A percentile compares a stretch with the other conserved stretches of the same genome.
These are phyloP conservation scores for Dendrocincla fuliginosa DNA, from an alignment of 2,797 vertebrate genomes.

Conservation along the genomic window DNA sequence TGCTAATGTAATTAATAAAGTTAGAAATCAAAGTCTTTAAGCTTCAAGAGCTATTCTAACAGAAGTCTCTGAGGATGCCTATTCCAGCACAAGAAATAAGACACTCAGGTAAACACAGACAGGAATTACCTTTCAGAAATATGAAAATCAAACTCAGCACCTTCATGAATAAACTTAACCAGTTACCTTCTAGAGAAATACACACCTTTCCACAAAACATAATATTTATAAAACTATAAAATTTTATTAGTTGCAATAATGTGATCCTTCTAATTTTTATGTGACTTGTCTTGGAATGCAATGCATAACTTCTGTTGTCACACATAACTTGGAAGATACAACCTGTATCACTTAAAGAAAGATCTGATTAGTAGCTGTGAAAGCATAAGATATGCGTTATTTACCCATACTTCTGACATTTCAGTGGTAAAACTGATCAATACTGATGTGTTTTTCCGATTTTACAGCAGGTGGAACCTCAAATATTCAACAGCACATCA, in stretches of 20 bases:
- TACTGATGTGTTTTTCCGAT: not conserved
- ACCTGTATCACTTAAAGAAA: not conserved
- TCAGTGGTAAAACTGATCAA: not conserved
- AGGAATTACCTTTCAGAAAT: not conserved
- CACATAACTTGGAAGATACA: not conserved
- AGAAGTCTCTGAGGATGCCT: not conserved
- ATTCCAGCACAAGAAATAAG: not conserved
- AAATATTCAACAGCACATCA: not conserved
- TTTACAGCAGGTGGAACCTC: not conserved
- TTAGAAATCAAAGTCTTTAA: not conserved
- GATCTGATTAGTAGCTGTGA: not conserved
- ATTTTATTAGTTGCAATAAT: not conserved
- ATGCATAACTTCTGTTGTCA: not conserved
- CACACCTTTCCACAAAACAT: not conserved
- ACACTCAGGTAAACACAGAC: not conserved
- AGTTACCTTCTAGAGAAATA: not conserved
- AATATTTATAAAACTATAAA: not conserved
- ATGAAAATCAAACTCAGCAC: not conserved
- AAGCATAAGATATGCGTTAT: not conserved
- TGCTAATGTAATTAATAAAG: not conserved
- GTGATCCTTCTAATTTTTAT: not conserved
- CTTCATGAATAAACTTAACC: not conserved
- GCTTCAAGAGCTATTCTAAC: not conserved
- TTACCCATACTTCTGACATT: not conserved
- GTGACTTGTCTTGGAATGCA: not conserved